Percentiles rank a stretch among this genome's conserved stretches.
phyloP scores from a whole-genome alignment of 2,113 vertebrate species.

The Plotosus lineatus region DNA sequence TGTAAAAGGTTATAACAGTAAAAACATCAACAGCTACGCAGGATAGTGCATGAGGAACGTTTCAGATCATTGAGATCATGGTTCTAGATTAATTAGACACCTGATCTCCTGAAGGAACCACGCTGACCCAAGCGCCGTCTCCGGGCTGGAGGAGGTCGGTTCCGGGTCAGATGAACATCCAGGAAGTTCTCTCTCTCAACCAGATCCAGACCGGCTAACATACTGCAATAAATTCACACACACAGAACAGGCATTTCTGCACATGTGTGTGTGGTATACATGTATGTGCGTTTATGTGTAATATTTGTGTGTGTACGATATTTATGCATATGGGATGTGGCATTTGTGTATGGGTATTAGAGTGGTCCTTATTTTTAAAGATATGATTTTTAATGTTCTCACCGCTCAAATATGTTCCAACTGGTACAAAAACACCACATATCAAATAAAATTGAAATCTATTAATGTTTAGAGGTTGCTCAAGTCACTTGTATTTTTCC shows the following conservation, averaged over 20 bases:
- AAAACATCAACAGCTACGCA: neutral
- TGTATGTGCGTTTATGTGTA: neutral
- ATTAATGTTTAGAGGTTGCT: too few relatives aligned
- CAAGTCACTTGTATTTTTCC: too few relatives aligned
- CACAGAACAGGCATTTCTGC: neutral
- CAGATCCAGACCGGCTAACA: slow-evolving; percentile 75
- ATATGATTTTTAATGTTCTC: too few relatives aligned
- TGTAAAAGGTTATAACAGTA: too few relatives aligned
- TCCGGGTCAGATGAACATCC: slow-evolving; percentile 79
- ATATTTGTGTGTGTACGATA: too few relatives aligned
- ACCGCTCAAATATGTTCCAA: too few relatives aligned
- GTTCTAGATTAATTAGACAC: slow-evolving; percentile 50
- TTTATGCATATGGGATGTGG: too few relatives aligned
- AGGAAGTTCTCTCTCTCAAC: slow-evolving; percentile 79
- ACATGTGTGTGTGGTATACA: neutral
- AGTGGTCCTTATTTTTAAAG: too few relatives aligned
- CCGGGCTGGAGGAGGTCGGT: slow-evolving; percentile 77
- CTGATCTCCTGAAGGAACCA: slow-evolving; percentile 73
- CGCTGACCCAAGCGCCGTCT: slow-evolving; percentile 73
- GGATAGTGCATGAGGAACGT: neutral
- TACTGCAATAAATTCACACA: slow-evolving; percentile 56
- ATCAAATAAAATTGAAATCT: too few relatives aligned
- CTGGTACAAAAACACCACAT: too few relatives aligned
- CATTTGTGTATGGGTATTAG: too few relatives aligned
- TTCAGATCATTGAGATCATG: neutral